phyloP scores from a whole-genome alignment of 2,113 vertebrate genomes.

The Trematomus loennbergii region DNA sequence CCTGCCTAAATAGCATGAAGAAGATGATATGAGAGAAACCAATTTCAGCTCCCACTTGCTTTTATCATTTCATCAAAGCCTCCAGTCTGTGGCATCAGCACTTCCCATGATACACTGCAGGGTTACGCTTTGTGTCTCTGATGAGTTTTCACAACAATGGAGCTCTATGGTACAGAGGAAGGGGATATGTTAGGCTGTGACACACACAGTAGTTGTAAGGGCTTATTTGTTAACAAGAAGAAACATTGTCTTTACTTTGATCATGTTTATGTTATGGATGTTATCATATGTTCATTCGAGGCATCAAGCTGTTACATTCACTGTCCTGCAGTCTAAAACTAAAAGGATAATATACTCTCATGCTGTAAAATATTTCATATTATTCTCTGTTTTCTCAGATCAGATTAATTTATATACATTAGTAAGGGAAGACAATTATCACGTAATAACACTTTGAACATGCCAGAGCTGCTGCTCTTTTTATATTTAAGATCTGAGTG shows the following conservation, averaged over 20 bases:
- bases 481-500: constrained; percentile 16
- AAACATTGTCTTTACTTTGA: not conserved
- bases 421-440: constrained; percentile 5
- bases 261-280: not conserved
- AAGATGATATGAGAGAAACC: not conserved
- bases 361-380: not conserved
- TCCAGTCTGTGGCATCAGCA: not conserved
- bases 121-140: not conserved
- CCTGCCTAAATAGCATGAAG: constrained; percentile 9
- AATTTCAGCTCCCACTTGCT: constrained; percentile 6
- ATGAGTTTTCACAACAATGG: too few species aligned
- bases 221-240: not conserved
- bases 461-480: constrained; percentile 1
- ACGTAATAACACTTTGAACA: constrained; percentile 5
- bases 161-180: too few species aligned
- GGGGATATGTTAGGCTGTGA: too few species aligned
- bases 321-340: not conserved
- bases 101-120: not conserved
- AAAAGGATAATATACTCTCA: not conserved
- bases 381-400: not conserved
- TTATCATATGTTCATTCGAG: not conserved
- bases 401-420: not conserved
- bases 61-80: constrained; percentile 24
- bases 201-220: not conserved
- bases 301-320: not conserved